phyloP scores from a whole-genome alignment of 2,888 invertebrate genomes.

The Ormyrus nitidulus region DNA sequence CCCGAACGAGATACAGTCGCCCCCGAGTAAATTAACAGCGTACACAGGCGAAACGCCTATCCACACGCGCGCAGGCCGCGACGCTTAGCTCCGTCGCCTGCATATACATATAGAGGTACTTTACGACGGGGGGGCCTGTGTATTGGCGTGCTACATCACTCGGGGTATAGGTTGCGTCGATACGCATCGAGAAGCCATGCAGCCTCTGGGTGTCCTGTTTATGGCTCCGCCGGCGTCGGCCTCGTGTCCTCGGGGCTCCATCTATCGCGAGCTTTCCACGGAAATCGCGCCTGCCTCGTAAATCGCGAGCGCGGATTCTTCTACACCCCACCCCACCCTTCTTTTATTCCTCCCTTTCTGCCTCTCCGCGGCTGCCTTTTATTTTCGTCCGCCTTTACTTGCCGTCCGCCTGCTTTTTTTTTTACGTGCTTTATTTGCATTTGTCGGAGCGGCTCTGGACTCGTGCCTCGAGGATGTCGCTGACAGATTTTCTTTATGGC shows the following conservation, averaged over 20 bases:
- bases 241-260: conserved; percentile 5
- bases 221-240: no score
- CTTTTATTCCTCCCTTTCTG: neutral
- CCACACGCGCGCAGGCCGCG: no score
- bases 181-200: neutral
- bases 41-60: no score
- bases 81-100: no score
- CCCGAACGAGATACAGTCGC: no score
- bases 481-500: conserved; percentile 24
- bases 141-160: no score
- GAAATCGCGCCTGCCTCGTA: conserved; percentile 67
- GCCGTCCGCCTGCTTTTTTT: neutral
- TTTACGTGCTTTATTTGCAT: conserved; percentile 26
- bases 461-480: conserved; percentile 22
- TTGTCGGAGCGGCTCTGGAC: neutral
- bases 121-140: no score
- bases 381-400: neutral
- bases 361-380: neutral
- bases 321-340: no score
- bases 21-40: no score
- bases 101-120: no score
- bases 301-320: conserved; percentile 56
- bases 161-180: neutral
- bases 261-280: conserved; percentile 42
- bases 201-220: neutral